Percentiles rank a stretch among this genome's conserved stretches.
These are phyloP conservation scores for Acanthornis magna DNA, from an alignment of 2,797 vertebrate genomes.

Conservation along the genomic window DNA sequence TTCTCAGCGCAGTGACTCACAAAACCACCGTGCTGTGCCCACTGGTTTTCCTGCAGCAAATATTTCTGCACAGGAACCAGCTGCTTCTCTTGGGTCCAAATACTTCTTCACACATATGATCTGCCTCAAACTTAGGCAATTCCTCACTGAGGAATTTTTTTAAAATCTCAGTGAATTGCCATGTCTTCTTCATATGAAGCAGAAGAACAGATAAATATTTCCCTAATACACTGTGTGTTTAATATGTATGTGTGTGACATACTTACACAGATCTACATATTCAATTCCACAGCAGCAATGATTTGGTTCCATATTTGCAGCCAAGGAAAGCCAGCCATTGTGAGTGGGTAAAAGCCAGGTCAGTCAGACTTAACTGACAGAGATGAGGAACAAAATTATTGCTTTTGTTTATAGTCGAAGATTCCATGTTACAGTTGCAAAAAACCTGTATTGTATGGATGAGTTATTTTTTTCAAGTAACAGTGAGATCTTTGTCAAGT, in stretches of 20 bases:
- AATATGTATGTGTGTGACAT: background rate
- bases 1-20: background rate
- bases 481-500: constrained; percentile 54
- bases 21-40: background rate
- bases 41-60: background rate
- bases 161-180: background rate
- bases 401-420: constrained; percentile 64
- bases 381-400: constrained; percentile 69
- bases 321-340: constrained; percentile 23
- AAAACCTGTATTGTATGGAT: background rate
- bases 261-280: background rate
- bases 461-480: constrained; percentile 74
- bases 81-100: background rate
- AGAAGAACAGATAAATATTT: constrained; percentile 30
- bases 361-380: constrained; percentile 39
- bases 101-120: background rate
- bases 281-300: constrained; percentile 10
- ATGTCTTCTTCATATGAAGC: constrained; percentile 25
- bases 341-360: constrained; percentile 36
- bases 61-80: background rate
- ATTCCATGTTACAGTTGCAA: constrained; percentile 22
- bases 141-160: background rate
- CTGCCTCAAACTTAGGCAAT: background rate
- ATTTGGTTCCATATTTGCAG: constrained; percentile 52
- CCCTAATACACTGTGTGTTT: background rate